Percentiles rank a stretch among this genome's conserved stretches.
Conservation (phyloP, 2,113 vertebrate species). For the Alexandromys fortis region DNA sequence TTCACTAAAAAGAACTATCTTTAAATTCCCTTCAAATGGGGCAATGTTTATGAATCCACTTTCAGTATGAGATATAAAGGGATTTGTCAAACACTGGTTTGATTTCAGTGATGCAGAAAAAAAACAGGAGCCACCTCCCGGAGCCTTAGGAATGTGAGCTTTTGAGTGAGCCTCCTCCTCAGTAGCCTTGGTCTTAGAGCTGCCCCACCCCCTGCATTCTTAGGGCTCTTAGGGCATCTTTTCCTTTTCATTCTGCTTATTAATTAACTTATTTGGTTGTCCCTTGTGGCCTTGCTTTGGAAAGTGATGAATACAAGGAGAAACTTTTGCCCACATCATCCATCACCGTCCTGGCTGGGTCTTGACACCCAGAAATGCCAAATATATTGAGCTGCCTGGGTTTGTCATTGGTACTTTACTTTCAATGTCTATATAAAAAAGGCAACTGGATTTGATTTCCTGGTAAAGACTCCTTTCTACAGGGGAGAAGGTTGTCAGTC, state of each 20-base stretch:
- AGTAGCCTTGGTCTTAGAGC: neutral
- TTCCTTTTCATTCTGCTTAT: constrained; percentile 58
- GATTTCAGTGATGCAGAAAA: constrained; percentile 74
- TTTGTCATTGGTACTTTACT: constrained; percentile 49
- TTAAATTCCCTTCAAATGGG: constrained; percentile 74
- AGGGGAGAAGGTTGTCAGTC: neutral
- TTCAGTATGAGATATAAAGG: constrained; percentile 78
- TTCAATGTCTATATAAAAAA: constrained; percentile 68
- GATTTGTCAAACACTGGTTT: constrained; percentile 81
- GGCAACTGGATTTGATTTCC: constrained; percentile 71
- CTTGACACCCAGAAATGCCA: constrained; percentile 58
- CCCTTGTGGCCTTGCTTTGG: constrained; percentile 7
- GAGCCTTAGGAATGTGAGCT: constrained; percentile 35
- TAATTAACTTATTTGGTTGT: constrained; percentile 57
- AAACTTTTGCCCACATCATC: neutral
- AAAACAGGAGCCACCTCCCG: constrained; percentile 62
- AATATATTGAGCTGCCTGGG: constrained; percentile 24
- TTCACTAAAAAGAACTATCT: constrained; percentile 67
- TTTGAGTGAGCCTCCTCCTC: constrained; percentile 15
- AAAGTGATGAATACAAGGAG: constrained; percentile 12
- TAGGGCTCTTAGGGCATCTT: neutral
- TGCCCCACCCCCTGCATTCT: neutral
- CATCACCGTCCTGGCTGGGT: constrained; percentile 64
- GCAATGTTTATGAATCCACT: constrained; percentile 76
- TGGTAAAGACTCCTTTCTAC: constrained; percentile 70